These are phyloP conservation scores for Clamator glandarius DNA, from an alignment of 2,797 vertebrate species.

Conservation along the genomic window DNA sequence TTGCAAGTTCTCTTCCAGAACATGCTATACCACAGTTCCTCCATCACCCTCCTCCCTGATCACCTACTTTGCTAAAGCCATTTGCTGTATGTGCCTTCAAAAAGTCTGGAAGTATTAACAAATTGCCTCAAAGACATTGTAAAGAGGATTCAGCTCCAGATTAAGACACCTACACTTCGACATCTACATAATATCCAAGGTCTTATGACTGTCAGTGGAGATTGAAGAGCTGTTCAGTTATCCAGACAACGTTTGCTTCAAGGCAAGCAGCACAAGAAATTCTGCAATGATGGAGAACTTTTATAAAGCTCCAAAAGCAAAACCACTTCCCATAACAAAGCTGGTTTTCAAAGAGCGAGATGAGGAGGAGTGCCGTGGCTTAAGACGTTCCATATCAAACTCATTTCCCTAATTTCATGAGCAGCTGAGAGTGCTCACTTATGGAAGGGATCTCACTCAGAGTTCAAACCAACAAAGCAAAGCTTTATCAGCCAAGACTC, in stretches of 20 bases:
- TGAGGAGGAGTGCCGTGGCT: background rate
- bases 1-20: background rate
- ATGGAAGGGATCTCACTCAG: background rate
- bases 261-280: conserved; percentile 26
- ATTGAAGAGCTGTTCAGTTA: background rate
- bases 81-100: background rate
- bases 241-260: conserved; percentile 8
- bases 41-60: background rate
- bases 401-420: background rate
- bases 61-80: background rate
- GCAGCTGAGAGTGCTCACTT: background rate
- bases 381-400: background rate
- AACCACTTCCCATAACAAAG: background rate
- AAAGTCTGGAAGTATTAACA: background rate
- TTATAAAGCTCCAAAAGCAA: background rate
- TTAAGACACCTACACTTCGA: background rate
- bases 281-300: background rate
- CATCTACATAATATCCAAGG: background rate
- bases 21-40: background rate
- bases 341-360: background rate
- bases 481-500: background rate
- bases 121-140: background rate
- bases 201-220: background rate
- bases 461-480: background rate
- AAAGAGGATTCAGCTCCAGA: background rate